Evolutionary conservation across 2,113 vertebrate species (phyloP).

Genomic region (Serilophus lunatus): DNA sequence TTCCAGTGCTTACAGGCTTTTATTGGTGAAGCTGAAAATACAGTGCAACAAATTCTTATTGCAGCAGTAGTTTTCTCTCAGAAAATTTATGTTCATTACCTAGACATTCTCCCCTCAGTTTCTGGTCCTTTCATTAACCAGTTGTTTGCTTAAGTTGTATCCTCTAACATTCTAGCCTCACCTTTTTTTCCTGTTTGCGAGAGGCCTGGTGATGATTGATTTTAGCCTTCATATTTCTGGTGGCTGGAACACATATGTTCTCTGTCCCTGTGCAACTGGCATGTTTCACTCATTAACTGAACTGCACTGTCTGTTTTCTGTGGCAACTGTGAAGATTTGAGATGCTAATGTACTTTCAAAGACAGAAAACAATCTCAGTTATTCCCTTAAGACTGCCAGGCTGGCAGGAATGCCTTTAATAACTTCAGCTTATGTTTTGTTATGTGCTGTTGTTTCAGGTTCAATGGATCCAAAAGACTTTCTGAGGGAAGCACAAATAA

Average conservation of each 20-base stretch:
- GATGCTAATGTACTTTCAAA: conserved; percentile 36
- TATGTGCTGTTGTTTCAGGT: conserved; percentile 75
- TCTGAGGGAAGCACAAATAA: conserved; percentile 91
- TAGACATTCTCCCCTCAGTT: not conserved
- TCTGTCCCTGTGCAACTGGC: not conserved
- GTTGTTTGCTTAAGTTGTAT: not conserved
- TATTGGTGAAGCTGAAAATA: not conserved
- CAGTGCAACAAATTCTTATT: not conserved
- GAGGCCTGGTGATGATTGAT: not conserved
- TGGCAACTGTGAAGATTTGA: conserved; percentile 59
- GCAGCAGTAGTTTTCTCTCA: not conserved
- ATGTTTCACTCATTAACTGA: conserved; percentile 44
- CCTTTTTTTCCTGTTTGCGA: not conserved
- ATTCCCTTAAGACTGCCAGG: conserved; percentile 47
- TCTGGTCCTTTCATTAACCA: not conserved
- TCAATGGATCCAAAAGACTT: conserved; percentile 92
- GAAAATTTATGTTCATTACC: not conserved
- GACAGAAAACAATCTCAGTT: conserved; percentile 33
- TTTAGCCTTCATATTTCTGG: conserved; percentile 24
- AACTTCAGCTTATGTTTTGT: conserved; percentile 61
- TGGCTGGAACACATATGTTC: conserved; percentile 17
- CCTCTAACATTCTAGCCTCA: not conserved
- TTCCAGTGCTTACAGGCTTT: not conserved
- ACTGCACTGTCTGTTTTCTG: conserved; percentile 39
- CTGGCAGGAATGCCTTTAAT: conserved; percentile 38